phyloP scores from a whole-genome alignment of 2,888 invertebrate species.

The Scaptomyza cyrtandrae region DNA sequence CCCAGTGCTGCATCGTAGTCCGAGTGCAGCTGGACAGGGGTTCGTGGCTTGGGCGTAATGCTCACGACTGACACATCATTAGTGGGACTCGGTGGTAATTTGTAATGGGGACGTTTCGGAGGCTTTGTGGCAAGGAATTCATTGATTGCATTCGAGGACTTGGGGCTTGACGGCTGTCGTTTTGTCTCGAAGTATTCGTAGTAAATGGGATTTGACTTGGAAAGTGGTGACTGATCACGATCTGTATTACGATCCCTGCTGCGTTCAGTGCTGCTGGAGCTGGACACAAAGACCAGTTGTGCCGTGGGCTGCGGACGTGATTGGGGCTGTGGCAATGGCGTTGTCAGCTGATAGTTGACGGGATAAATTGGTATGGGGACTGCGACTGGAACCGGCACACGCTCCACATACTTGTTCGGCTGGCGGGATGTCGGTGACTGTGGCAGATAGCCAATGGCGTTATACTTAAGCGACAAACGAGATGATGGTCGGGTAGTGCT shows the following conservation, averaged over 20 bases:
- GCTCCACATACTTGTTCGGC: constrained; percentile 56
- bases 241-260: constrained; percentile 26
- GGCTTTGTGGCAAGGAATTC: constrained; percentile 73
- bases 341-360: constrained; percentile 64
- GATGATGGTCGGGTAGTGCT: constrained; percentile 61
- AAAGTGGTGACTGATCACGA: constrained; percentile 62
- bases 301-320: constrained; percentile 32
- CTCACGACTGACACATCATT: constrained; percentile 76
- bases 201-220: constrained; percentile 84
- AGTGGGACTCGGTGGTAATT: constrained; percentile 66
- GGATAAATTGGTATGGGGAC: constrained; percentile 81
- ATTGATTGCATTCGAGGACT: constrained; percentile 70
- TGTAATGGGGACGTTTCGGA: constrained; percentile 71
- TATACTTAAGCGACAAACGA: constrained; percentile 68
- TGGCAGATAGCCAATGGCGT: constrained; percentile 83
- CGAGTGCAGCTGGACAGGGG: constrained; percentile 46
- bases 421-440: constrained; percentile 84
- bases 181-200: constrained; percentile 84
- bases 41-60: constrained; percentile 86
- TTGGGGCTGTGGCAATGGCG: constrained; percentile 54
- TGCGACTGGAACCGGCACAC: constrained; percentile 80
- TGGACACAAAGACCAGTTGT: constrained; percentile 78
- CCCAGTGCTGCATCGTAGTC: constrained; percentile 78
- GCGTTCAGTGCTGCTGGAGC: constrained; percentile 61
- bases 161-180: constrained; percentile 74